phyloP scores from a whole-genome alignment of 1,140 invertebrate genomes.

The Caerostris darwini region DNA sequence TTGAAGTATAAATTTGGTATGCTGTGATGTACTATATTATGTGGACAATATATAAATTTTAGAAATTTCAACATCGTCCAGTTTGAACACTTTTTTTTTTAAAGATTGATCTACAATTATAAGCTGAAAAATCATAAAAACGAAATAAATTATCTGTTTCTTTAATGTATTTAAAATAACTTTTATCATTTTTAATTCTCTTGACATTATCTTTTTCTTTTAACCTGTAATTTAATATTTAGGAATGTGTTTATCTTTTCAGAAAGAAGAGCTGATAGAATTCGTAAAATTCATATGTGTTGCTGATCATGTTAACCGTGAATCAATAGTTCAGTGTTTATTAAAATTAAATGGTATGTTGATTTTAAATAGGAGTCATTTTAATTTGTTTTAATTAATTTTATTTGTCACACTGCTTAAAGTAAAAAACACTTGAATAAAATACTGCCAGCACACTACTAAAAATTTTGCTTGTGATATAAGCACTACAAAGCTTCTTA shows the following conservation, averaged over 20 bases:
- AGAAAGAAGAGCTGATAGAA: not conserved
- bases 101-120: not conserved
- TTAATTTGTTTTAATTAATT: not conserved
- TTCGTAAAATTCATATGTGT: not conserved
- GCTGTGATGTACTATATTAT: no score
- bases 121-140: not conserved
- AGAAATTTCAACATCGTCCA: no score
- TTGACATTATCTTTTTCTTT: not conserved
- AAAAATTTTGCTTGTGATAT: no score
- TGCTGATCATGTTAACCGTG: not conserved
- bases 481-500: no score
- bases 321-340: not conserved
- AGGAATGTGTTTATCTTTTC: not conserved
- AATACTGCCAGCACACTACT: no score
- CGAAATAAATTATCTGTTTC: not conserved
- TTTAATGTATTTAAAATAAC: not conserved
- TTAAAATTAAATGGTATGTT: not conserved
- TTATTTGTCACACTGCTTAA: no score
- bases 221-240: not conserved
- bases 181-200: not conserved
- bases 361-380: not conserved
- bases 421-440: no score
- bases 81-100: no score
- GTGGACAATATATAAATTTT: no score
- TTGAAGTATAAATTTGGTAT: no score